Evolutionary conservation across 2,797 vertebrate genomes (phyloP).

Genomic region (Heterohyrax brucei): DNA sequence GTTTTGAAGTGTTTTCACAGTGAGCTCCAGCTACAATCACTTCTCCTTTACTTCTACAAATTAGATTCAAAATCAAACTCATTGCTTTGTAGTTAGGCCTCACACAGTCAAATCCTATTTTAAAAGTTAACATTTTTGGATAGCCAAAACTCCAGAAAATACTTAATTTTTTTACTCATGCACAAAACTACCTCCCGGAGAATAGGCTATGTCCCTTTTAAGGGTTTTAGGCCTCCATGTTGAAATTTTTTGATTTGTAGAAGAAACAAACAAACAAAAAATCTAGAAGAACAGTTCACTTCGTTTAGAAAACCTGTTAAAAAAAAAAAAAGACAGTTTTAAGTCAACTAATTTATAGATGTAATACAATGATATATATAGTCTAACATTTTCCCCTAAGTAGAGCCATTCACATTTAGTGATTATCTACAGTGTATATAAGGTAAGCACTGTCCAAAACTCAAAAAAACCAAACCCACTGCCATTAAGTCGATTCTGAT

Average conservation of each 20-base stretch:
- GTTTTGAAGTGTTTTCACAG: neutral
- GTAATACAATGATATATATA: neutral
- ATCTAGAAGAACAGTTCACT: constrained; percentile 58
- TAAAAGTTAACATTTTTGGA: constrained; percentile 75
- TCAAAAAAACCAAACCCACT: too few species aligned
- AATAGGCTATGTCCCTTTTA: constrained; percentile 92
- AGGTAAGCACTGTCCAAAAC: neutral
- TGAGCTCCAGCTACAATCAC: neutral
- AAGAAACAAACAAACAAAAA: constrained; percentile 84
- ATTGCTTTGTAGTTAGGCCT: constrained; percentile 62
- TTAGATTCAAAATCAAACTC: constrained; percentile 58
- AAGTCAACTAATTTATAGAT: constrained; percentile 58
- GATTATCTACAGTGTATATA: neutral
- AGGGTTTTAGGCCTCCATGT: constrained; percentile 93
- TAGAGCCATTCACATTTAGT: neutral
- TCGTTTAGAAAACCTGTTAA: constrained; percentile 82
- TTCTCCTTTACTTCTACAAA: neutral
- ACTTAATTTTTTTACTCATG: constrained; percentile 86
- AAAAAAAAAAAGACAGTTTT: constrained; percentile 71
- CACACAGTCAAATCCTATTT: constrained; percentile 78
- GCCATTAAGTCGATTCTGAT: too few species aligned
- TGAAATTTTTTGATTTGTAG: constrained; percentile 80
- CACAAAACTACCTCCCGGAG: constrained; percentile 96
- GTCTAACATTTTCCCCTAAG: constrained; percentile 11
- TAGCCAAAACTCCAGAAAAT: constrained; percentile 59